Percentiles rank a stretch among this genome's conserved stretches.
Evolutionary conservation across 2,113 vertebrate species (phyloP).

Genomic region (Diadophis punctatus): DNA sequence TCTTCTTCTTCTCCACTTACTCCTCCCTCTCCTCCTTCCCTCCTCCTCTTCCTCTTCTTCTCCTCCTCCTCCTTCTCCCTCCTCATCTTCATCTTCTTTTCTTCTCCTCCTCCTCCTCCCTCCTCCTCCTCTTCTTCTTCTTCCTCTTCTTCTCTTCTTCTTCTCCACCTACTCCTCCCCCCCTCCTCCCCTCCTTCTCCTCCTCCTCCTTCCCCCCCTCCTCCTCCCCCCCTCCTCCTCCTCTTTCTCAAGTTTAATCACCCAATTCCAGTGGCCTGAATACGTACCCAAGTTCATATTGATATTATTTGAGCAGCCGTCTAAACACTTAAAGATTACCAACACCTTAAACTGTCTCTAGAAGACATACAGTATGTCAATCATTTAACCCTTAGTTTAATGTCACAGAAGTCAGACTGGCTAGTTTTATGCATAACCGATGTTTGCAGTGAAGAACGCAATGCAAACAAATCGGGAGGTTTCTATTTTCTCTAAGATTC

Average conservation of each 20-base stretch:
- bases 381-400: not conserved
- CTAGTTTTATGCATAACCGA: not conserved
- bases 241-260: not conserved
- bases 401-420: not conserved
- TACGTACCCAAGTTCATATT: not conserved
- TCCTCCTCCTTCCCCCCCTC: too few species aligned
- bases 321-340: not conserved
- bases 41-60: not conserved
- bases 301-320: not conserved
- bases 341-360: not conserved
- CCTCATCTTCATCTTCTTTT: too few species aligned
- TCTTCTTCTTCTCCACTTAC: too few species aligned
- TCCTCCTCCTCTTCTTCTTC: too few species aligned
- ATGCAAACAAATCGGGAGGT: not conserved
- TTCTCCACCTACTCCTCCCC: not conserved
- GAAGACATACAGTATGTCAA: not conserved
- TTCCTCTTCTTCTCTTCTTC: not conserved
- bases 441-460: not conserved
- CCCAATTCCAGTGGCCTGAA: not conserved
- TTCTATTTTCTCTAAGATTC: not conserved
- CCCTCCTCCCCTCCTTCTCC: accelerated
- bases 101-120: too few species aligned
- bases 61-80: too few species aligned
- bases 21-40: too few species aligned
- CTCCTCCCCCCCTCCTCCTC: too few species aligned